phyloP scores from a whole-genome alignment of 2,888 invertebrate species.

The Amiota minor region DNA sequence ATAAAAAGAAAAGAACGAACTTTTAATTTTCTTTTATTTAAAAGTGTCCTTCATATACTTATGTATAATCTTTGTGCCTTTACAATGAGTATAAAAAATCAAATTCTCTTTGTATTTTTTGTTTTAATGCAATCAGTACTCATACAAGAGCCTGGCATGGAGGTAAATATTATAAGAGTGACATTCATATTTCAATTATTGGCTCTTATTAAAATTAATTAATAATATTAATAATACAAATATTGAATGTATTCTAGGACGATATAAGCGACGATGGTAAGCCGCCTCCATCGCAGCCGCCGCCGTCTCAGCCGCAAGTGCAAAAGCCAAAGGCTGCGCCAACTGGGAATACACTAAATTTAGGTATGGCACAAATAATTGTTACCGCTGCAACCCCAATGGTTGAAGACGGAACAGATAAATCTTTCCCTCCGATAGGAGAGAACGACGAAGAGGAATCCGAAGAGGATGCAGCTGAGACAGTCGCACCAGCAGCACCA shows the following conservation, averaged over 20 bases:
- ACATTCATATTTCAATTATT: too few relatives aligned
- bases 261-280: conserved; percentile 68
- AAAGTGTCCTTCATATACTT: neutral
- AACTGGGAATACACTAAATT: conserved; percentile 77
- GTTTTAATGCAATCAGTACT: conserved; percentile 65
- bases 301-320: conserved; percentile 55
- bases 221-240: neutral
- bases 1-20: neutral
- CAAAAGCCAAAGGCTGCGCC: conserved; percentile 39
- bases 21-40: neutral
- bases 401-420: conserved; percentile 86
- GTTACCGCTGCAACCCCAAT: conserved; percentile 95
- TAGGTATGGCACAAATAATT: conserved; percentile 91
- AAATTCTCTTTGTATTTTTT: conserved; percentile 47
- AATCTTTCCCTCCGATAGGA: conserved; percentile 81
- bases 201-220: too few relatives aligned
- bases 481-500: conserved; percentile 44
- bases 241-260: conserved; percentile 58
- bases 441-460: conserved; percentile 57
- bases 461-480: conserved; percentile 35
- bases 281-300: conserved; percentile 65
- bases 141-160: conserved; percentile 70
- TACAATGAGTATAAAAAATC: neutral
- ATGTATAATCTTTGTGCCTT: neutral
- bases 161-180: conserved; percentile 60